Conservation (phyloP, 2,113 vertebrate species). For the Proteles cristata region DNA sequence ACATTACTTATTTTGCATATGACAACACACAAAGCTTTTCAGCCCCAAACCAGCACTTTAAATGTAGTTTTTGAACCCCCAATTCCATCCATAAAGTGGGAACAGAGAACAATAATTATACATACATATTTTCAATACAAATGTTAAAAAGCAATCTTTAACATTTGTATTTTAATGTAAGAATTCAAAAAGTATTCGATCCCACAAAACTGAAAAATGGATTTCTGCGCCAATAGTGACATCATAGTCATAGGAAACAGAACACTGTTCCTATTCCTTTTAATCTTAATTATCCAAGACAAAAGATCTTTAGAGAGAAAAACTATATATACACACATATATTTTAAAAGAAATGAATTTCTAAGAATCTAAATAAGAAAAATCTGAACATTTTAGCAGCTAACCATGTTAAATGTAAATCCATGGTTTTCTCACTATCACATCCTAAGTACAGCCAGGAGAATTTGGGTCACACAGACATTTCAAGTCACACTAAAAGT, state of each 20-base stretch:
- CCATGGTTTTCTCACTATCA: neutral
- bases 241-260: neutral
- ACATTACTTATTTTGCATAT: neutral
- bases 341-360: slow-evolving; percentile 27
- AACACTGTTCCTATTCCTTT: neutral
- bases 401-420: slow-evolving; percentile 33
- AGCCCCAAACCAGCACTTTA: neutral
- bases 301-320: neutral
- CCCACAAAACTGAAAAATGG: neutral
- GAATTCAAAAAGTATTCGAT: slow-evolving; percentile 14
- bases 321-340: neutral
- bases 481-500: slow-evolving; percentile 3
- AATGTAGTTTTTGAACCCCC: neutral
- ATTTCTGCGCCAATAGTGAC: slow-evolving; percentile 8
- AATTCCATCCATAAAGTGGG: neutral
- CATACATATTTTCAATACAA: slow-evolving; percentile 32
- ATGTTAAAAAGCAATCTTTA: slow-evolving; percentile 39
- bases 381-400: slow-evolving; percentile 20
- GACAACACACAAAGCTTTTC: neutral
- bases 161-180: slow-evolving; percentile 4
- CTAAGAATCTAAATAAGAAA: slow-evolving; percentile 25
- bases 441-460: neutral
- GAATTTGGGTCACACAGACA: neutral
- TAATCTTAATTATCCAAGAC: slow-evolving; percentile 2
- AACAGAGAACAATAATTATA: neutral